A percentile compares a stretch with the other conserved stretches of the same genome.
These are phyloP conservation scores for Odontomachus brunneus DNA, from an alignment of 1,140 invertebrate species.

Conservation along the genomic window DNA sequence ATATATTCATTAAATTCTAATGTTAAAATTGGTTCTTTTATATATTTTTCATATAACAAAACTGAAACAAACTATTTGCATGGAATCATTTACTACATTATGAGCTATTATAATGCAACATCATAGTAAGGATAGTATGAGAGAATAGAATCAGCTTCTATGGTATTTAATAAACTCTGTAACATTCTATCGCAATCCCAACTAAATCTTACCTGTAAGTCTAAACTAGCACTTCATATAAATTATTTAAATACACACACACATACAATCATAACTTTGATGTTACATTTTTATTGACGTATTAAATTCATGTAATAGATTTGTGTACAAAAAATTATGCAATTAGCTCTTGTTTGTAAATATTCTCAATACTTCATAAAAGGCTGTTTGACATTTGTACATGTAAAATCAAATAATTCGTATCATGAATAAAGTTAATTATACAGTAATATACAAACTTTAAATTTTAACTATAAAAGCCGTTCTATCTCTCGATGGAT, in stretches of 20 bases:
- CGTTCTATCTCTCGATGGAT: slow-evolving; percentile 98
- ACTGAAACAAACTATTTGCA: too few species aligned
- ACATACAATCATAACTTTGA: background rate
- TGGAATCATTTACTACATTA: too few species aligned
- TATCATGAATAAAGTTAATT: background rate
- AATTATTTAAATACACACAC: background rate
- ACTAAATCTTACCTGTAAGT: too few species aligned
- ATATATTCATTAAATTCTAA: too few species aligned
- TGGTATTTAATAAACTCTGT: too few species aligned
- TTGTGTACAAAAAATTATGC: slow-evolving; percentile 16
- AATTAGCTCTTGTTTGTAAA: background rate
- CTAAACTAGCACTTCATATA: background rate
- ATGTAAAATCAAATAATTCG: background rate
- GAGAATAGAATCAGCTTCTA: too few species aligned
- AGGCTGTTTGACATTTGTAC: background rate
- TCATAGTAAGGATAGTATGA: too few species aligned
- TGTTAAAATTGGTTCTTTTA: too few species aligned
- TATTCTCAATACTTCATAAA: background rate
- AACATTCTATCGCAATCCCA: too few species aligned
- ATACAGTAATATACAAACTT: slow-evolving; percentile 61
- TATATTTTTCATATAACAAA: too few species aligned
- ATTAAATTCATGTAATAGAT: background rate
- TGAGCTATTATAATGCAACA: too few species aligned
- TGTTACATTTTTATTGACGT: slow-evolving; percentile 37
- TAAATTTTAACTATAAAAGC: slow-evolving; percentile 92